Evolutionary conservation across 2,113 vertebrate genomes (phyloP), one percentile per base, ranked within the genome.

Genomic region (Brachyistius frenatus): DNA sequence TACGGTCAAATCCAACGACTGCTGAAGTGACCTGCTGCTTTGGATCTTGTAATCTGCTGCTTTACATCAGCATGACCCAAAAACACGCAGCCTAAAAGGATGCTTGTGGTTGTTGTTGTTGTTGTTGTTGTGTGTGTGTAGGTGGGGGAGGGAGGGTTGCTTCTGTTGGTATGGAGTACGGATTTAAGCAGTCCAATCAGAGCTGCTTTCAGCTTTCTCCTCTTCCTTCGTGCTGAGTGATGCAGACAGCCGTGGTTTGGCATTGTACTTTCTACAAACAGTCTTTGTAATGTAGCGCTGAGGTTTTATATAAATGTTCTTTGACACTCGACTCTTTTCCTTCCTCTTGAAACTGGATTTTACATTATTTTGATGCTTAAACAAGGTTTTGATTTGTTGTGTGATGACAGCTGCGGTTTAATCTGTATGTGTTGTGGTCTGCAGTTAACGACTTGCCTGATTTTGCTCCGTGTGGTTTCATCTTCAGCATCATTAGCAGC

Each of bases 11-110:
- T 82, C 31, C 46, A 73, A 76, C 50, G 33, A 55, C 11, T 37
- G 56, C 71, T 71, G 7, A 16, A 50, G 73, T 56, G 52, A 66
- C 67, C 49, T 78, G 72, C 82, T 87, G 74, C 77, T 80, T 66
- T n/a, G 2, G n/a, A 75, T 73, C 73, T 81, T 79, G 62, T 89
- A 86, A 90, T 91, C 88, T 86, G 63, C 65, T 66, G 56, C 11
- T 23, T 89, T 84, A 67, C 69, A 55, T 87, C 86, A 85, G 74
- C 56, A 23, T 80, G 78, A 86, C 75, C 84, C 74, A 82, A 68
- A 89, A 77, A 72, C 32, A 68, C 44, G 58, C 16, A 9, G 68
- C n/a, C 71, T 36, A 23, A 23, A 23, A 23, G 23, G 23, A 23
- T 23, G 52, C 60, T 33, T 16, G 35, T n/a, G 23, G 57, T 31